Base-by-base conservation (phyloP, 2,888 invertebrate species). In the Odontothrips loti region DNA sequence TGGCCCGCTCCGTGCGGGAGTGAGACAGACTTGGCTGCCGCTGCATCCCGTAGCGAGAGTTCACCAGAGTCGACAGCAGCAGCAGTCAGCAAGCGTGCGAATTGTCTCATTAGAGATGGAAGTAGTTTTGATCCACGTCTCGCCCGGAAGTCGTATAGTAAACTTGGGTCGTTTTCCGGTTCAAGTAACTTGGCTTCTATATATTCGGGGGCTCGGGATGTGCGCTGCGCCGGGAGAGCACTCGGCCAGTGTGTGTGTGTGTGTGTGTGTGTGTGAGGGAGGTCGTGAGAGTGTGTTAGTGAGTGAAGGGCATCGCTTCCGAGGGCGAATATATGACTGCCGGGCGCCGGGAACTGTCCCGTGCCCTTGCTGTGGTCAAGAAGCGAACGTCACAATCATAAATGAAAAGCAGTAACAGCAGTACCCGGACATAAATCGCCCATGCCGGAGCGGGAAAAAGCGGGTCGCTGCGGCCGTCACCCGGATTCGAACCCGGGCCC, bases 111-210 rank as follows among this genome's bases (percentile, higher is more conserved):
- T 75, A 27, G 68, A 23, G 68, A 58, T 58, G 15, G 58, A 17
- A 75, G 68, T 75, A 75, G 68, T 75, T 75, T 27, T 75, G 68
- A 75, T 75, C 68, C 68, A 75, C 68, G 68, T 75, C 68, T 58
- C 20, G 58, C 11, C 58, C 4, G 58, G 51, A 27, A 75, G 68
- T 12, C 68, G 23, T 27, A 20, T 20, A 58, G 20, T 58, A 23
- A 75, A 75, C 68, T 75, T 75, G 68, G 68, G 68, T 75, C 68
- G 68, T 75, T 75, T 75, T 75, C 68, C 68, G 68, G 68, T 75
- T 75, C 68, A 75, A 75, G 68, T 75, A 75, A 75, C 68, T 75
- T 75, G 68, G 68, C 68, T 75, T 75, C 68, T 27, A 75, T 75
- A 75, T 75, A 75, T 75, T 75, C 68, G 10, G 68, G 23, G n/a